Percentiles rank a stretch among this genome's conserved stretches.
Evolutionary conservation across 2,113 vertebrate species (phyloP).

Genomic region (Pterophyllum scalare): DNA sequence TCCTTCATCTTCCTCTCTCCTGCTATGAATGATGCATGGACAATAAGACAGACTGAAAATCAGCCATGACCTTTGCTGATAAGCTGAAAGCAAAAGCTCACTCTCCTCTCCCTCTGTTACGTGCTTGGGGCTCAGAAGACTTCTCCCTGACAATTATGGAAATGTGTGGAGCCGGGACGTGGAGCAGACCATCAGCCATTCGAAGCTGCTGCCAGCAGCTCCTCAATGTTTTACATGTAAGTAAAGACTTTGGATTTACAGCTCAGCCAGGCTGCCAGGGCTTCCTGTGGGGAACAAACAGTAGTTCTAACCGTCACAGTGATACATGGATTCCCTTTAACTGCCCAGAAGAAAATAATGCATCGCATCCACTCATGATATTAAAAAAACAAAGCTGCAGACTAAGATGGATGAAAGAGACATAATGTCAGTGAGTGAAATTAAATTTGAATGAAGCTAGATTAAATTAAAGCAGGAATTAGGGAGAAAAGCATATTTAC

Average conservation of each 20-base stretch:
- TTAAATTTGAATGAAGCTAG: no score
- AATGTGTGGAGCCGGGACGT: not conserved
- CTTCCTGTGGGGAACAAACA: no score
- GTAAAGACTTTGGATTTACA: not conserved
- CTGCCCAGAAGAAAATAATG: no score
- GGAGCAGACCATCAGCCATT: not conserved
- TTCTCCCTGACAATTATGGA: conserved; percentile 19
- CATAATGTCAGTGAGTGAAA: no score
- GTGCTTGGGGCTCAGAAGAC: not conserved
- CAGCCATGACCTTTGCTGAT: conserved; percentile 37
- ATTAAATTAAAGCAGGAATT: not conserved
- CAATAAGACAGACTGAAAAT: conserved; percentile 29
- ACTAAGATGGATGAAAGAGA: no score
- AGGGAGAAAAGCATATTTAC: not conserved
- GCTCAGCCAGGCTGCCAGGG: no score
- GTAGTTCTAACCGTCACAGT: no score
- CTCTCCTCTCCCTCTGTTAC: not conserved
- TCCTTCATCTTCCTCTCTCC: not conserved
- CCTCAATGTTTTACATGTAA: not conserved
- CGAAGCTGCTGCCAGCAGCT: not conserved
- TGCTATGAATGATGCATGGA: conserved; percentile 25
- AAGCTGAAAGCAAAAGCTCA: not conserved
- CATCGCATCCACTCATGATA: no score
- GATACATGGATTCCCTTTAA: no score
- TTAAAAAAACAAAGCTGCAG: no score